Conservation (phyloP, 2,888 invertebrate genomes). For the Macrophya alboannulata region DNA sequence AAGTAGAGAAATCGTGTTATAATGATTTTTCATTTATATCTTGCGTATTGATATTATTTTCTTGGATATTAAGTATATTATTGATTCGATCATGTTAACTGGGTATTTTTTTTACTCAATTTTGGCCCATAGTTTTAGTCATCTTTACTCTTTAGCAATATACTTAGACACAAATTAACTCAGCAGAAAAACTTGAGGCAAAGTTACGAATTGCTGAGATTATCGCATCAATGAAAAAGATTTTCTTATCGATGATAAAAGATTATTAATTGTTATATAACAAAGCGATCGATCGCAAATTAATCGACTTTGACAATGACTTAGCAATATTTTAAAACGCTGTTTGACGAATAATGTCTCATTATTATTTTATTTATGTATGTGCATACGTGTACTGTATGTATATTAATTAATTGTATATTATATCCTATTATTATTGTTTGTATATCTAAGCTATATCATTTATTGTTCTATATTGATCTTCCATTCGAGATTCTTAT, state of each 20-base stretch:
- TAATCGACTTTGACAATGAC: background rate
- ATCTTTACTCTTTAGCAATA: slow-evolving; percentile 26
- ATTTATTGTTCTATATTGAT: slow-evolving; percentile 25
- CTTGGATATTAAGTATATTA: background rate
- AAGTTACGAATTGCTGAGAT: background rate
- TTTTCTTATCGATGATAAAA: background rate
- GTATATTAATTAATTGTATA: slow-evolving; percentile 10
- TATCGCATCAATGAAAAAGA: background rate
- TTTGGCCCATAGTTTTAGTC: background rate
- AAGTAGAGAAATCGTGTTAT: background rate
- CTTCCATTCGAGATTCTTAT: slow-evolving; percentile 44
- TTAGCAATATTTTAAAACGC: slow-evolving; percentile 28
- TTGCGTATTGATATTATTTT: slow-evolving; percentile 30
- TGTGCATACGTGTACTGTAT: background rate
- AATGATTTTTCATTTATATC: background rate
- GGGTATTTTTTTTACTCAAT: background rate
- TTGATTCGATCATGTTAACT: slow-evolving; percentile 1
- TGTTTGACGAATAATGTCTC: background rate
- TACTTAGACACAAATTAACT: background rate
- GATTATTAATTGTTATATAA: slow-evolving; percentile 26
- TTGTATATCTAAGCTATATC: slow-evolving; percentile 28
- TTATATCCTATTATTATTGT: slow-evolving; percentile 25
- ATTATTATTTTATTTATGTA: slow-evolving; percentile 14
- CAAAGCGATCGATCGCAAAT: background rate
- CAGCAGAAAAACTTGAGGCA: background rate